Evolutionary conservation across 2,113 vertebrate genomes (phyloP).

Genomic region (Megalops atlanticus): DNA sequence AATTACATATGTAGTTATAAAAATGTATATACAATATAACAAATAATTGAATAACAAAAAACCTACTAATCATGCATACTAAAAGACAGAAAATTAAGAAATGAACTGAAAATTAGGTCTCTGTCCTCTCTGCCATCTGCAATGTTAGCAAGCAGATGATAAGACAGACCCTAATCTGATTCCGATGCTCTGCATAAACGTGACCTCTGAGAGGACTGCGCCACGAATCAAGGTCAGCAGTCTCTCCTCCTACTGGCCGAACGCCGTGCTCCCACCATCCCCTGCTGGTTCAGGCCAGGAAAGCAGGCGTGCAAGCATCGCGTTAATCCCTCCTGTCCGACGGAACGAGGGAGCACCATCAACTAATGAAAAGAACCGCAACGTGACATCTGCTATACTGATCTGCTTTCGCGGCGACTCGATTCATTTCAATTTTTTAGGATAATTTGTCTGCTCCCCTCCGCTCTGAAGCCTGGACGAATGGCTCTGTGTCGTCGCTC

Average conservation of each 20-base stretch:
- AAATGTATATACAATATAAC: too few species aligned
- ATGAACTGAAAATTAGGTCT: too few species aligned
- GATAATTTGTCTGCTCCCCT: background rate
- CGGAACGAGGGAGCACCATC: background rate
- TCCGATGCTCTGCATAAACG: background rate
- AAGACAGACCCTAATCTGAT: background rate
- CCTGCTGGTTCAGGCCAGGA: background rate
- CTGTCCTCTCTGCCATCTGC: too few species aligned
- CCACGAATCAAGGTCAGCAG: background rate
- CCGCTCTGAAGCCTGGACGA: background rate
- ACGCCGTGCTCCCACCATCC: background rate
- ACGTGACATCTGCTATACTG: background rate
- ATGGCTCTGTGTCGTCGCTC: background rate
- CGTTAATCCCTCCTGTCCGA: background rate
- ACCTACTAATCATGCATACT: too few species aligned
- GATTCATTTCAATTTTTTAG: slow-evolving; percentile 1
- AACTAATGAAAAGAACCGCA: slow-evolving; percentile 20
- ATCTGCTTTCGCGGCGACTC: background rate
- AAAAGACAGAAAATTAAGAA: too few species aligned
- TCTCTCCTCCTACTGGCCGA: background rate
- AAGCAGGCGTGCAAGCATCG: background rate
- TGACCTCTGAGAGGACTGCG: too few species aligned
- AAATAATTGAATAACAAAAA: too few species aligned
- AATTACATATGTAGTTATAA: background rate
- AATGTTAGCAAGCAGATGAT: too few species aligned